Evolutionary conservation across 2,113 vertebrate species (phyloP), one percentile per base, ranked within the genome.

Genomic region (Ramphastos sulfuratus): DNA sequence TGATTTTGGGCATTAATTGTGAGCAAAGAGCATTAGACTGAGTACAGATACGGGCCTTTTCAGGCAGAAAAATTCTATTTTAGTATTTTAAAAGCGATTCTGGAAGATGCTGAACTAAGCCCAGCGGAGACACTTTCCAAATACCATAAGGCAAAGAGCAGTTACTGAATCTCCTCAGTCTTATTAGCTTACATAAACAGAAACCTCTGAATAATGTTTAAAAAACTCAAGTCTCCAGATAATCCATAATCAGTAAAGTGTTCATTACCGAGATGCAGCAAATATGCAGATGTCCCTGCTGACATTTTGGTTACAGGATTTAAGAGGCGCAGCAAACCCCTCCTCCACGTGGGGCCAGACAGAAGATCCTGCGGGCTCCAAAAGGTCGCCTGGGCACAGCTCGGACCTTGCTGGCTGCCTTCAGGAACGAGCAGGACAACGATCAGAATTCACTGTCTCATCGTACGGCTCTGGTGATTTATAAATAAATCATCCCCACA

Each of bases 181-280:
- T 97, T 97, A 96, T 96, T 97, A 97, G 95, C 97, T 97, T 97
- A 96, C 96, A 97, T 95, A 97, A 97, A 97, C 95, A 97, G 92
- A 94, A 94, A 97, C 95, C 97, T 97, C 73, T 97, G 97, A 98
- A 97, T 97, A 97, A 97, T 97, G 95, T 97, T 98, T 96, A 89
- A 97, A 97, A 97, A 97, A 94, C 96, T 89, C 92, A 97, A 98
- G 94, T 96, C 97, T 96, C 97, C 80, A 93, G 97, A 96, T 97
- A 96, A 86, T 77, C 93, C 87, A 82, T 93, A 96, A 97, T 97
- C 95, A 96, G 96, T 97, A 97, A 97, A 97, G 96, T 95, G 97
- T 97, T 97, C 97, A 94, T 97, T 97, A 97, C 30, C 35, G 95
- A 97, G 96, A 97, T 87, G 95, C 4, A 96, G 95, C 96, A 95